Evolutionary conservation across 1,140 invertebrate genomes (phyloP), one percentile per base, ranked within the genome.

Genomic region (Hirudo medicinalis): DNA sequence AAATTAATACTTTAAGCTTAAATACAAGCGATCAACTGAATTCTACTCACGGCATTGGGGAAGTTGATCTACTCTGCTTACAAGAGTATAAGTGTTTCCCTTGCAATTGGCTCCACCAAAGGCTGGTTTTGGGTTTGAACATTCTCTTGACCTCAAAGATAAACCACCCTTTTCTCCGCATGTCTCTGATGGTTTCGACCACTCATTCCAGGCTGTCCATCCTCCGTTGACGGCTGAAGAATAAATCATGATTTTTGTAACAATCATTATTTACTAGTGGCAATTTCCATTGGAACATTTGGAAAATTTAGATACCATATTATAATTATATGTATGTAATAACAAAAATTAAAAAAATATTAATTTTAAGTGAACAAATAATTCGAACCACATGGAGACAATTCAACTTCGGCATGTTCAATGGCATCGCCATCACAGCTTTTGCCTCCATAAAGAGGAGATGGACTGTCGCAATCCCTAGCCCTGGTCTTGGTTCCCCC

Each of bases 361-460:
- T 36, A 36, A 36, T 36, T 36, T 36, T 36, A 36, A 36, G 32
- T 6, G 6, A 36, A 36, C 32, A 36, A 6, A 2, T 3, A 63
- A 53, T 72, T 72, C 72, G 25, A 63, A 63, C 32, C 60, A 63
- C 55, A 25, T 72, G 22, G 71, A 5, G 43, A 17, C 43, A 49
- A 49, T 17, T 49, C 43, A 17, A 49, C 43, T 49, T 49, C 43
- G 43, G 4, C 13, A 49, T 49, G 73, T 75, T 67, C 72, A 53
- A 49, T 55, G n/a, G n/a, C 68, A 0, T 69, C 54, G 0, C 75
- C 76, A 17, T 36, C 54, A 75, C 84, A 86, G 55, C 75, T 72
- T 13, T 81, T 79, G 4, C 92, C 92, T 0, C 89, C 90, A 77
- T 91, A 86, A 54, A 86, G 83, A 0, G 91, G 89, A 19, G 83